Base-by-base conservation (phyloP, 2,888 invertebrate genomes). In the Ochlodes sylvanus region DNA sequence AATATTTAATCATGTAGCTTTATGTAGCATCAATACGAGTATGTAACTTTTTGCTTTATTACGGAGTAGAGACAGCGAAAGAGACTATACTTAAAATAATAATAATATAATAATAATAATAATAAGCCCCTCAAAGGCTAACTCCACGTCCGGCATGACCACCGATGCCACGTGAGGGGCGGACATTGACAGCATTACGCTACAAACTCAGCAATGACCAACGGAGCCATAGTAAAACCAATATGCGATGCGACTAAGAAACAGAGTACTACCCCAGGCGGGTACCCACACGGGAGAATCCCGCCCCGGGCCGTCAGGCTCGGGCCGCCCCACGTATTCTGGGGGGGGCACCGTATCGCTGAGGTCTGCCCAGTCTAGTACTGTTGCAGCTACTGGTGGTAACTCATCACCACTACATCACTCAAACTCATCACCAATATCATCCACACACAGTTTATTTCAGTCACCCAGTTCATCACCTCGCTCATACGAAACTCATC, bases 231-330 rank as follows among this genome's bases (percentile, higher is more conserved):
- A 55, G 67, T 67, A 60, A 15, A 55, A 67, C 0, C 50, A 66
- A 50, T 50, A 63, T 63, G 63, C 54, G 63, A 66, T 66, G 65
- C 57, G 58, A 54, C 54, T 62, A 34, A 47, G 62, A 34, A 62
- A 62, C 19, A 62, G 52, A 52, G 50, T 52, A 10, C 12, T 61
- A 50, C 52, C 62, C 52, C 62, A 52, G 62, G 62, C 52, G 52
- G 38, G 57, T 57, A 57, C 57, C 57, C n/a, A 41, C 12, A 17
- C 21, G 41, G 63, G 63, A 50, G 63, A 63, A 42, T 17, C 55
- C 63, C 42, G 50, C 57, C 57, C 57, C 32, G 17, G 38, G 38
- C 32, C 57, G 4, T 34, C 34, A 42, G 42, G 14, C 32, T 17
- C 15, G 34, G 62, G 52, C 62, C 7, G 65, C 21, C 56, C 56